phyloP scores from a whole-genome alignment of 2,888 invertebrate species.

The Reticulitermes lucifugus region DNA sequence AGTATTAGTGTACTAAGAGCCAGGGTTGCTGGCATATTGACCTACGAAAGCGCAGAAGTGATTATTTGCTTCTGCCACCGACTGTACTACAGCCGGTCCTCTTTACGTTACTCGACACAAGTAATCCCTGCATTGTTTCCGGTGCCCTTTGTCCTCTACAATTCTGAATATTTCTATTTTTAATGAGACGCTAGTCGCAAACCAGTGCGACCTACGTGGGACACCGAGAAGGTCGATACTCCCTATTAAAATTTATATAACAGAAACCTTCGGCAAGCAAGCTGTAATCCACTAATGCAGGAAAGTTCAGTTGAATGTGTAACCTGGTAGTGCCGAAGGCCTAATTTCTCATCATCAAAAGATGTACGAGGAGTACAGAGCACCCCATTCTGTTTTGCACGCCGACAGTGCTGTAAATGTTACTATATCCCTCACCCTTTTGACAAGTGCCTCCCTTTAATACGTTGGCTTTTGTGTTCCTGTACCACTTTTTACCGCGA shows the following conservation, averaged over 20 bases:
- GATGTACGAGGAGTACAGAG: constrained; percentile 12
- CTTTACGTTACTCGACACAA: too few relatives aligned
- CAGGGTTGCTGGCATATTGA: too few relatives aligned
- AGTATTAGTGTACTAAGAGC: too few relatives aligned
- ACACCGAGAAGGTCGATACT: background rate
- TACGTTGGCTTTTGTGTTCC: constrained; percentile 2
- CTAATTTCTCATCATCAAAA: constrained; percentile 24
- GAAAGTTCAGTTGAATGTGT: background rate
- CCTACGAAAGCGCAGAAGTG: too few relatives aligned
- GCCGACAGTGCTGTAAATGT: constrained; percentile 22
- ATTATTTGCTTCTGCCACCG: too few relatives aligned
- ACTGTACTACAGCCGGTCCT: too few relatives aligned
- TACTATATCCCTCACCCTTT: background rate
- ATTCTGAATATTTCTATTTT: too few relatives aligned
- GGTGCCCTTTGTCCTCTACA: too few relatives aligned
- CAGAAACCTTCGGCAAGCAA: background rate
- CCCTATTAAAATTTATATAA: background rate
- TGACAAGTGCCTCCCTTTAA: constrained; percentile 12
- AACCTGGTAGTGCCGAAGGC: constrained; percentile 6
- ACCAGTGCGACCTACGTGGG: too few relatives aligned
- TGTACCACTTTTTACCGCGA: constrained; percentile 22
- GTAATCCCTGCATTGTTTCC: too few relatives aligned
- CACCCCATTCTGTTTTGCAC: background rate
- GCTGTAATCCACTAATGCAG: background rate
- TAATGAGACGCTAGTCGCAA: too few relatives aligned